A percentile compares a stretch with the other conserved stretches of the same genome.
Evolutionary conservation across 2,888 invertebrate genomes (phyloP).

Genomic region (Aplocera efformata): DNA sequence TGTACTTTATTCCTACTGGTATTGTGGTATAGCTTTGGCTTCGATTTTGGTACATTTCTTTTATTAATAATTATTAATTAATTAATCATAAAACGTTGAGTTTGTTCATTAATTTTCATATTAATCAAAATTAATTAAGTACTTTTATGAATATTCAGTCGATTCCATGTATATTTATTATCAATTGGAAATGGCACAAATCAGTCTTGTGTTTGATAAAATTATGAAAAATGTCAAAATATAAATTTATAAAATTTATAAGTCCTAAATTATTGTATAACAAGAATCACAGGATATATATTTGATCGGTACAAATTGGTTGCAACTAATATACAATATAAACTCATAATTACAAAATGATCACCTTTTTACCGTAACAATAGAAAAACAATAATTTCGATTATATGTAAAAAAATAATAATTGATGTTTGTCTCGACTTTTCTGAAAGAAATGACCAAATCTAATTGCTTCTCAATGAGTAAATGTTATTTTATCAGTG

Average conservation of each 20-base stretch:
- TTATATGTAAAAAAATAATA: too few relatives aligned
- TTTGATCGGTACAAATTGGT: constrained; percentile 13
- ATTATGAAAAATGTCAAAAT: constrained; percentile 12
- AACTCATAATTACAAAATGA: background rate
- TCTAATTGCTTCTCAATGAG: too few relatives aligned
- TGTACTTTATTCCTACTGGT: constrained; percentile 8
- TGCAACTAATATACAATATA: background rate
- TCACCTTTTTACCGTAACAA: too few relatives aligned
- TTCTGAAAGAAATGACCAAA: too few relatives aligned
- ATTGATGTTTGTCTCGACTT: too few relatives aligned
- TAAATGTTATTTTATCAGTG: too few relatives aligned
- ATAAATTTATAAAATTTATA: constrained; percentile 11
- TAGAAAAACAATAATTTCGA: background rate
- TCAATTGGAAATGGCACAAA: constrained; percentile 39
- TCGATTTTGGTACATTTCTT: too few relatives aligned
- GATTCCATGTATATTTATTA: background rate
- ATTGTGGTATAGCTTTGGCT: background rate
- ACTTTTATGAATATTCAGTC: background rate
- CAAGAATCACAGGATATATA: constrained; percentile 17
- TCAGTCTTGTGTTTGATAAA: constrained; percentile 34
- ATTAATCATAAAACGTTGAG: too few relatives aligned
- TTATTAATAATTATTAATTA: too few relatives aligned
- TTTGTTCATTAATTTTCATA: too few relatives aligned
- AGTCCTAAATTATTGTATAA: constrained; percentile 7
- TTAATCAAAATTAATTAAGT: too few relatives aligned